Evolutionary conservation across 2,888 invertebrate genomes (phyloP).

Genomic region (Fragum fragum): DNA sequence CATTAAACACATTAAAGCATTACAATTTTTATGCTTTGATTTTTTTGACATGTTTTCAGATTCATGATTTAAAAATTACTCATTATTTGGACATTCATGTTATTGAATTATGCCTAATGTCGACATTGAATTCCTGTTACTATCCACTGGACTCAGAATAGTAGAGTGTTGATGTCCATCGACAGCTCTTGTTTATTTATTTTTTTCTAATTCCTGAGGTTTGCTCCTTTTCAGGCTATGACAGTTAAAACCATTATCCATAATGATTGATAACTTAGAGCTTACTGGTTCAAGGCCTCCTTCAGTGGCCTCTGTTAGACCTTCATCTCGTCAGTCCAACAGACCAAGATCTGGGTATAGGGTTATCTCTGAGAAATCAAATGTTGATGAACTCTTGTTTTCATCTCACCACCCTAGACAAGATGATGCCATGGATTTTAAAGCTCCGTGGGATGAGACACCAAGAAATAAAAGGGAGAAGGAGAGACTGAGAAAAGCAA

Average conservation of each 20-base stretch:
- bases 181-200: no score
- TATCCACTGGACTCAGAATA: no score
- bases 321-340: slow-evolving; percentile 43
- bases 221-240: neutral
- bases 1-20: no score
- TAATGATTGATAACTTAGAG: slow-evolving; percentile 54
- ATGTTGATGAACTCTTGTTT: slow-evolving; percentile 80
- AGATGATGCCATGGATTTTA: slow-evolving; percentile 46
- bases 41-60: no score
- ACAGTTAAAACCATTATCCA: neutral
- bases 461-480: slow-evolving; percentile 53
- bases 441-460: slow-evolving; percentile 58
- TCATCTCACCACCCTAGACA: slow-evolving; percentile 64
- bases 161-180: no score
- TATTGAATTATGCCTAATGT: no score
- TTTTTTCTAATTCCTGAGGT: neutral
- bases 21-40: no score
- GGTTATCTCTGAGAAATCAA: slow-evolving; percentile 68
- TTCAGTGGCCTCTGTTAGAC: slow-evolving; percentile 40
- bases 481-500: slow-evolving; percentile 56
- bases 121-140: no score
- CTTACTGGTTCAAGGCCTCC: slow-evolving; percentile 63
- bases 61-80: no score
- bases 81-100: no score
- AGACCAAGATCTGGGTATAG: slow-evolving; percentile 72